Percentiles rank a stretch among this genome's conserved stretches.
phyloP scores from a whole-genome alignment of 2,113 vertebrate genomes.

The Solea solea region DNA sequence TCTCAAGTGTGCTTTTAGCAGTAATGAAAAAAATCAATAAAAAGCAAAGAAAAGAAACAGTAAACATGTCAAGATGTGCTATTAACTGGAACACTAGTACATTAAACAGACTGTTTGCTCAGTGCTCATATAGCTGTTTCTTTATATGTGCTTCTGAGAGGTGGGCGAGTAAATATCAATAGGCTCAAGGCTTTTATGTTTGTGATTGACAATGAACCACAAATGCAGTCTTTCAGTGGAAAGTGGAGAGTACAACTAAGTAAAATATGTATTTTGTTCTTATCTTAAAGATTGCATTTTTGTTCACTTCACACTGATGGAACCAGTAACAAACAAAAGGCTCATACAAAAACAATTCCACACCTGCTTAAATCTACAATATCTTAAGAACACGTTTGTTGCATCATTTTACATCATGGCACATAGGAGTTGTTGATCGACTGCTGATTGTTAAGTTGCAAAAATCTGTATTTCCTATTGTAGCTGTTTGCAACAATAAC shows the following conservation, averaged over 20 bases:
- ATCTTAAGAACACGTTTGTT: no score
- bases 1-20: conserved; percentile 19
- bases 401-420: no score
- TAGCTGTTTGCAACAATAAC: no score
- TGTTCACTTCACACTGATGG: background rate
- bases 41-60: conserved; percentile 2
- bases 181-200: background rate
- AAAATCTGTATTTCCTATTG: no score
- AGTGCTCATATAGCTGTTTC: background rate
- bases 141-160: conserved; percentile 5
- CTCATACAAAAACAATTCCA: no score
- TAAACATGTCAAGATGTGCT: conserved; percentile 13
- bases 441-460: no score
- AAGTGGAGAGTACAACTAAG: background rate
- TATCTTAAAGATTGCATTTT: background rate
- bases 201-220: conserved; percentile 28
- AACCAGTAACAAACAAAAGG: background rate
- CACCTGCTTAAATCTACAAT: no score
- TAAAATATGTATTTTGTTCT: background rate
- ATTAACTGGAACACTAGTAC: conserved; percentile 6
- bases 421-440: no score
- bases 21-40: conserved; percentile 42
- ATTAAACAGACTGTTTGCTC: conserved; percentile 3
- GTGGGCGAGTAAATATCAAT: conserved; percentile 19
- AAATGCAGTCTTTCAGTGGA: conserved; percentile 13